A percentile compares a stretch with the other conserved stretches of the same genome.
These are phyloP conservation scores for Erithacus rubecula DNA, from an alignment of 2,797 vertebrate genomes.

Conservation along the genomic window DNA sequence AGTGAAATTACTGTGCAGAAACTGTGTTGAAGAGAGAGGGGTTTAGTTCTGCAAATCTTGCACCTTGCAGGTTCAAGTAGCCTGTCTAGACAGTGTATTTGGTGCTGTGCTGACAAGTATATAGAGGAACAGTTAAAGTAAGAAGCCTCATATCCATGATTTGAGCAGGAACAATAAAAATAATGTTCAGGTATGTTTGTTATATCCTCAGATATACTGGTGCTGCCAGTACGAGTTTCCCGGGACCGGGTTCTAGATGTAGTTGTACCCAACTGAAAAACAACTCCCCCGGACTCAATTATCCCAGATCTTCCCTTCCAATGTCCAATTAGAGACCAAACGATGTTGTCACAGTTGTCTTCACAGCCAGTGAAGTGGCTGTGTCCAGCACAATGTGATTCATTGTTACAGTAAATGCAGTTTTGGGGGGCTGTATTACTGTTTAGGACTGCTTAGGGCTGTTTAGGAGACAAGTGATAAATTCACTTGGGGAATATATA, in stretches of 20 bases:
- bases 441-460: too few relatives aligned
- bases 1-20: background rate
- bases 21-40: background rate
- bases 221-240: background rate
- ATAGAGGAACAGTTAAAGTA: background rate
- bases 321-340: fast-evolving
- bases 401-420: background rate
- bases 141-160: background rate
- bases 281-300: background rate
- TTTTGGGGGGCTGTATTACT: background rate
- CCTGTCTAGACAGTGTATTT: background rate
- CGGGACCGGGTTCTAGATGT: background rate
- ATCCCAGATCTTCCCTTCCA: background rate
- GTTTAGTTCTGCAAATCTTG: background rate
- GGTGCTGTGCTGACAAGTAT: background rate
- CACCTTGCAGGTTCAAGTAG: background rate
- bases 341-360: background rate
- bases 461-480: background rate
- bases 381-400: background rate
- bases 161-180: background rate
- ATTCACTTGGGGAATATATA: background rate
- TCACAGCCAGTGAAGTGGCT: background rate
- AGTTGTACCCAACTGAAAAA: background rate
- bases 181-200: background rate
- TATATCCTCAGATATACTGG: background rate